These are phyloP conservation scores for Neria commutata DNA, from an alignment of 2,888 invertebrate genomes.

Conservation along the genomic window DNA sequence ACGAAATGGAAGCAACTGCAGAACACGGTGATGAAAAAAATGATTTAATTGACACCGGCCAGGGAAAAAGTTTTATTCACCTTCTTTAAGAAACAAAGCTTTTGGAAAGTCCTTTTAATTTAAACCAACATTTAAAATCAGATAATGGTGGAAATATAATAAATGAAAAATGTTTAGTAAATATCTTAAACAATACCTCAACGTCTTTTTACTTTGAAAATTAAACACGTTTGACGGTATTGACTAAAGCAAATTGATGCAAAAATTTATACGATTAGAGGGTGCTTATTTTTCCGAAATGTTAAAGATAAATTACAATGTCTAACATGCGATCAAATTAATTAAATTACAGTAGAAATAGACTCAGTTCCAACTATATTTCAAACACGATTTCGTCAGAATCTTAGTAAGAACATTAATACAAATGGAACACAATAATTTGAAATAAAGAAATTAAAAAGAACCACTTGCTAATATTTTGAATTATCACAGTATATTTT, in stretches of 20 bases:
- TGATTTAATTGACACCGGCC: neutral
- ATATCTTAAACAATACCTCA: neutral
- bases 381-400: conserved; percentile 3
- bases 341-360: conserved; percentile 4
- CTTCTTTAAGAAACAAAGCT: neutral
- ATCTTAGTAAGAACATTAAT: conserved; percentile 1
- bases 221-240: conserved; percentile 5
- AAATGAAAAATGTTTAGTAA: neutral
- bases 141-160: neutral
- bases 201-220: neutral
- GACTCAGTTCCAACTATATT: conserved; percentile 5
- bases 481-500: too few species aligned
- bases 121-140: too few species aligned
- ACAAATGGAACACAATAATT: too few species aligned
- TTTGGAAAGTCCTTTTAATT: neutral
- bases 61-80: neutral
- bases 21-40: neutral
- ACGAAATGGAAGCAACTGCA: neutral
- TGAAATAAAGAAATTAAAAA: too few species aligned
- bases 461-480: too few species aligned
- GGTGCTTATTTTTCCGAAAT: conserved; percentile 2
- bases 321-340: conserved; percentile 8
- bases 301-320: conserved; percentile 1
- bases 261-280: conserved; percentile 19
- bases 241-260: conserved; percentile 19